Conservation (phyloP, 2,888 invertebrate genomes). For the Eristalinus aeneus region DNA sequence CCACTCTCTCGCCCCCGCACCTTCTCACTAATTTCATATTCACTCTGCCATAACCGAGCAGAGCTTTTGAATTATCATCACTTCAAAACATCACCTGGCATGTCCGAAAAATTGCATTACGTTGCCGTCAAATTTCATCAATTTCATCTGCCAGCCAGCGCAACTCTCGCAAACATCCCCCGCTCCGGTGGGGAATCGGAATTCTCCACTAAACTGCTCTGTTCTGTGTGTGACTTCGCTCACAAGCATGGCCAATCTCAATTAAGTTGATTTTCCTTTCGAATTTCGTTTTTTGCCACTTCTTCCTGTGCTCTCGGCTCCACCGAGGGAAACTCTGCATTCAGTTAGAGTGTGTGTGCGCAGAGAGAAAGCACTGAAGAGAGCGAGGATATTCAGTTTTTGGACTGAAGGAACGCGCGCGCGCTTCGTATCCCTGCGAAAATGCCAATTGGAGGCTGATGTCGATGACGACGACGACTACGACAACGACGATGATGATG, state of each 20-base stretch:
- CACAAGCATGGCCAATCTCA: constrained; percentile 17
- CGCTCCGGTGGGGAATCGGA: background rate
- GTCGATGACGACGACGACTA: background rate
- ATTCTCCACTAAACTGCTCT: background rate
- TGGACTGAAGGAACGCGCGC: constrained; percentile 32
- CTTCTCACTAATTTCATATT: background rate
- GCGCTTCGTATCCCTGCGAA: constrained; percentile 30
- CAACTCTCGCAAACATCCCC: constrained; percentile 38
- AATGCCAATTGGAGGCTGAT: background rate
- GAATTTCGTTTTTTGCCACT: background rate
- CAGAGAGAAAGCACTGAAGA: constrained; percentile 20
- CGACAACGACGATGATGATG: background rate
- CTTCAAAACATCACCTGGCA: background rate
- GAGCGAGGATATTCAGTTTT: constrained; percentile 10
- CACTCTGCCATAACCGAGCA: background rate
- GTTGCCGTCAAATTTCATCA: constrained; percentile 35
- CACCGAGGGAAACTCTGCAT: background rate
- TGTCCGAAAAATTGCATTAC: constrained; percentile 31
- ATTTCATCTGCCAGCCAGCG: constrained; percentile 1
- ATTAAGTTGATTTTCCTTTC: constrained; percentile 34
- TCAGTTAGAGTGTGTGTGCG: background rate
- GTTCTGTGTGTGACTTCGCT: background rate
- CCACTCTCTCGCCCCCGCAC: too few relatives aligned
- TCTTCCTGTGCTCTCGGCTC: too few relatives aligned
- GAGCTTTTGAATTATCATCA: background rate